A percentile compares a stretch with the other conserved stretches of the same genome.
Conservation (phyloP, 1,140 invertebrate species). For the Nasonia vitripennis region DNA sequence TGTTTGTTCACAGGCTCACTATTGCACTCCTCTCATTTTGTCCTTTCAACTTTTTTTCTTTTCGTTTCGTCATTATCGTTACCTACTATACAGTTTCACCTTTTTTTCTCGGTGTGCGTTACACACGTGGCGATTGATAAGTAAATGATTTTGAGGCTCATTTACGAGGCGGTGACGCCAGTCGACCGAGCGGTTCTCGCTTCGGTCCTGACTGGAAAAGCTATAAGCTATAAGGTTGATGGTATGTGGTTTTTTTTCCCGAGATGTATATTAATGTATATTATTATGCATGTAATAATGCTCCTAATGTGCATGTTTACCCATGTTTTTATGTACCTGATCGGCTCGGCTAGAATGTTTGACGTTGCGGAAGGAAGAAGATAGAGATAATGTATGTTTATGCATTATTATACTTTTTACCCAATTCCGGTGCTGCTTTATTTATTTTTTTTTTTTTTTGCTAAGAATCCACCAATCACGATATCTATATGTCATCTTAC, state of each 20-base stretch:
- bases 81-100: background rate
- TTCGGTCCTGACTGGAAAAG: background rate
- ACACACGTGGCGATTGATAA: background rate
- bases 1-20: background rate
- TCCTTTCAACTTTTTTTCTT: background rate
- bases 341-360: background rate
- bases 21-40: background rate
- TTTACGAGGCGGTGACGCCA: background rate
- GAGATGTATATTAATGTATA: background rate
- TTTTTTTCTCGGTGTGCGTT: background rate
- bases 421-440: background rate
- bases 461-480: conserved; percentile 23
- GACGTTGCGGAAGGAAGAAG: background rate
- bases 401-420: conserved; percentile 13
- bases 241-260: background rate
- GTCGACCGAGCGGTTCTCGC: background rate
- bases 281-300: too few relatives aligned
- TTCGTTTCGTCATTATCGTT: background rate
- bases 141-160: background rate
- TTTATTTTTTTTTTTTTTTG: background rate
- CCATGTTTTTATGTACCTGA: background rate
- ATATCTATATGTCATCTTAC: conserved; percentile 63
- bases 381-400: background rate
- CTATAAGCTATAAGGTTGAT: background rate
- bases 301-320: too few relatives aligned